Percentiles rank a stretch among this genome's conserved stretches.
Conservation (phyloP, 2,113 vertebrate species). For the Lamprotornis superbus region DNA sequence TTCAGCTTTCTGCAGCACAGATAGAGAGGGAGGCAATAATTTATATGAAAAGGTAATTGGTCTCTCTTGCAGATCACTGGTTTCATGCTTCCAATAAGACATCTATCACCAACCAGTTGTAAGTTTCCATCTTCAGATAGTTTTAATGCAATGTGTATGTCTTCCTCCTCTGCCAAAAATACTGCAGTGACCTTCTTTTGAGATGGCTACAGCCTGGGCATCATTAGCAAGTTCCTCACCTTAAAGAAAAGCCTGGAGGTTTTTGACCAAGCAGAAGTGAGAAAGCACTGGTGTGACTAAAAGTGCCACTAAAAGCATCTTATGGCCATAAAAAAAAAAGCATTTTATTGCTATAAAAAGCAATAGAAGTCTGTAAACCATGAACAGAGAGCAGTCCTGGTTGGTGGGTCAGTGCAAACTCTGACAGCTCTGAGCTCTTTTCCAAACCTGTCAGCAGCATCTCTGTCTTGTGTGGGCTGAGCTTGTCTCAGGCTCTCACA, state of each 20-base stretch:
- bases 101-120: not conserved
- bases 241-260: not conserved
- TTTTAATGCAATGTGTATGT: not conserved
- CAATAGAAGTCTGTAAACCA: not conserved
- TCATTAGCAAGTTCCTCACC: not conserved
- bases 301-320: not conserved
- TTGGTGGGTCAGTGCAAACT: not conserved
- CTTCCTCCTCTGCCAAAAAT: not conserved
- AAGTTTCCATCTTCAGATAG: not conserved
- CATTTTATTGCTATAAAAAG: not conserved
- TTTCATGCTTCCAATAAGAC: not conserved
- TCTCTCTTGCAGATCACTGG: constrained; percentile 31
- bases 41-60: not conserved
- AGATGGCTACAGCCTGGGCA: not conserved
- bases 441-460: not conserved
- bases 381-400: not conserved
- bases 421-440: not conserved
- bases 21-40: not conserved
- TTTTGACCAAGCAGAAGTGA: not conserved
- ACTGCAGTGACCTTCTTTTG: not conserved
- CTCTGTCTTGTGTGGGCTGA: not conserved
- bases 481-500: not conserved
- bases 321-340: no score
- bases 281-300: not conserved
- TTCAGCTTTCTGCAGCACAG: not conserved